These are phyloP conservation scores for Vulpes vulpes DNA, from an alignment of 2,113 vertebrate species.

Conservation along the genomic window DNA sequence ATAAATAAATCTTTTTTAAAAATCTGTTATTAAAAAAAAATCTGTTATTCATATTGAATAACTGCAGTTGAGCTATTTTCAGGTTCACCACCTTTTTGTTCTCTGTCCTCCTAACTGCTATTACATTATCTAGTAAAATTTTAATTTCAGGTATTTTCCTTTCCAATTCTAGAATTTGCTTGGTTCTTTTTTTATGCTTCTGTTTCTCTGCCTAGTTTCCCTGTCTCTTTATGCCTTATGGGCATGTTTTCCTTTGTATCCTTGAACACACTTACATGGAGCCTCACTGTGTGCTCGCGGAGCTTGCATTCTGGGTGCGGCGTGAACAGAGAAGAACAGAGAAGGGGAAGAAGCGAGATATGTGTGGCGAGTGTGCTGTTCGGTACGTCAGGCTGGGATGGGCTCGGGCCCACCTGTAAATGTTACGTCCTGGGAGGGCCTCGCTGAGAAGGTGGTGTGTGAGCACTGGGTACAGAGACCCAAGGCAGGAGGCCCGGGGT, in stretches of 20 bases:
- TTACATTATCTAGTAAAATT: neutral
- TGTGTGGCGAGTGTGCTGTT: no score
- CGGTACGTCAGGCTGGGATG: fast-evolving
- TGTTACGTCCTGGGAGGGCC: neutral
- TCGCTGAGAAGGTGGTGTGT: neutral
- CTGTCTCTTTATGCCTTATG: neutral
- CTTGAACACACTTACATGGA: neutral
- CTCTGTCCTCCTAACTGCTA: neutral
- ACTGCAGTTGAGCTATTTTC: neutral
- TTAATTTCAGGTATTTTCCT: neutral
- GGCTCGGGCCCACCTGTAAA: neutral
- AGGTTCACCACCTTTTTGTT: neutral
- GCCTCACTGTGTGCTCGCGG: neutral
- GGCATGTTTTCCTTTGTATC: neutral
- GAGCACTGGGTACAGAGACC: neutral
- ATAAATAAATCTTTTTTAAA: neutral
- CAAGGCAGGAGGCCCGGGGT: neutral
- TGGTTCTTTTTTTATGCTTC: neutral
- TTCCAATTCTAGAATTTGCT: neutral
- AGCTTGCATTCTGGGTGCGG: neutral
- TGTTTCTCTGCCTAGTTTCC: neutral
- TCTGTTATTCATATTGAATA: neutral
- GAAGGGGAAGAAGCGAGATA: neutral
- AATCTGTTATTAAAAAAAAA: no score
- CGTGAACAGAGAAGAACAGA: neutral